Evolutionary conservation across 2,113 vertebrate genomes (phyloP), one percentile per base, ranked within the genome.

Genomic region (Pseudorhombus dupliciocellatus): DNA sequence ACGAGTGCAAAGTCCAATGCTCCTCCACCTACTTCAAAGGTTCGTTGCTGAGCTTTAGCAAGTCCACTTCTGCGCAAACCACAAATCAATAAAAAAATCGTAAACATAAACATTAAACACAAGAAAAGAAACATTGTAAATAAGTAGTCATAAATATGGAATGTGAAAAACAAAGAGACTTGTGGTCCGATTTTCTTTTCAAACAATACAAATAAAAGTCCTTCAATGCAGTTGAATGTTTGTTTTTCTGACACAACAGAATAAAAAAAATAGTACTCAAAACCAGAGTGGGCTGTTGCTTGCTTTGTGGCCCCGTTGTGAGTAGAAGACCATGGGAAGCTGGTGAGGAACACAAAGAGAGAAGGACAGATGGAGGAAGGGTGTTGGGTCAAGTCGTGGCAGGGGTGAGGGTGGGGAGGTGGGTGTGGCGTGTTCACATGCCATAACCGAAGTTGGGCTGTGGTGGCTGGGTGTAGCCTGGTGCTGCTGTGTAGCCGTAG

Each of bases 1-100:
- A 97, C 94, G 94, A 97, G 96, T 98, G 97, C 97, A 98, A 98
- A 88, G 96, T 96, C 93, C 95, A 94, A 94, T 95, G 95, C 94
- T 96, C 95, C 95, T 96, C 95, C 93, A 97, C 72, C 95, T 94
- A 95, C 93, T 92, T 95, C 93, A 89, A 90, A 94, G 94, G 93
- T 94, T 95, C 93, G 79, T 89, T 87, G 88, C 89, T 90, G 86
- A 89, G 84, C 89, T 89, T 78, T 79, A 83, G 81, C 89, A 90
- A 92, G 90, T 90, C 91, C 91, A 91, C 91, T 73, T 92, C 85
- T 84, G 76, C 88, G 89, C 76, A 91, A 48, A 86, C 70, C 84
- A 82, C 75, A 77, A 86, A 84, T 72, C 71, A 73, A 77, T 42
- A 16, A 22, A 37, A 34, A 59, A 24, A 53, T 10, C 31, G 9